phyloP scores from a whole-genome alignment of 1,140 invertebrate species.

The Globodera rostochiensis region DNA sequence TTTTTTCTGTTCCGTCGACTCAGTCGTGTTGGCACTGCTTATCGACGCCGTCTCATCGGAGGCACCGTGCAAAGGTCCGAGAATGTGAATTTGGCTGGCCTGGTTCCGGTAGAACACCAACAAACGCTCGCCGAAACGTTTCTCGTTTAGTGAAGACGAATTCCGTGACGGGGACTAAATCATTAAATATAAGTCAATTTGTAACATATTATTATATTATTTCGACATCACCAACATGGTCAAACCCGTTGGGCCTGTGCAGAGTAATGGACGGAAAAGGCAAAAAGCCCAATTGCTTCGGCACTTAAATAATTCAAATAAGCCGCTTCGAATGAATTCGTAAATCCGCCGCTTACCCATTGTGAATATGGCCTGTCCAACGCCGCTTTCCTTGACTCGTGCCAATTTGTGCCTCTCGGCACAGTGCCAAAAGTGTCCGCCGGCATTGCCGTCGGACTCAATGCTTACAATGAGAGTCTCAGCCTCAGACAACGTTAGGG shows the following conservation, averaged over 20 bases:
- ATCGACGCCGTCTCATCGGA: slow-evolving; percentile 36
- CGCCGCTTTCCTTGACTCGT: slow-evolving; percentile 57
- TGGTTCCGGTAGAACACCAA: slow-evolving; percentile 52
- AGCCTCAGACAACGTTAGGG: slow-evolving; percentile 32
- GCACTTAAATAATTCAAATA: slow-evolving; percentile 35
- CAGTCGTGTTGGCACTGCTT: slow-evolving; percentile 32
- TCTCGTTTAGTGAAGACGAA: slow-evolving; percentile 30
- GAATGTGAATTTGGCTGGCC: slow-evolving; percentile 60
- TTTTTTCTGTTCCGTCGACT: slow-evolving; percentile 36
- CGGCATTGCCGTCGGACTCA: slow-evolving; percentile 43
- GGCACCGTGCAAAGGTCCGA: slow-evolving; percentile 35
- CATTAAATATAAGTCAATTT: neutral
- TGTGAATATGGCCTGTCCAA: slow-evolving; percentile 56
- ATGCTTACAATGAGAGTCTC: slow-evolving; percentile 53
- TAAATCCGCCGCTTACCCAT: slow-evolving; percentile 30
- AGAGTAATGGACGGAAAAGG: slow-evolving; percentile 57
- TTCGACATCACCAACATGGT: slow-evolving; percentile 35
- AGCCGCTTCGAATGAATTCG: neutral
- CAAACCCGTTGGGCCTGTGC: slow-evolving; percentile 42
- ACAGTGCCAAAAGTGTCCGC: slow-evolving; percentile 3
- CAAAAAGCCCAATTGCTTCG: slow-evolving; percentile 57
- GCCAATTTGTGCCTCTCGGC: slow-evolving; percentile 38
- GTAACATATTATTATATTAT: slow-evolving; percentile 15
- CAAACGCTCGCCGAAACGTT: slow-evolving; percentile 50
- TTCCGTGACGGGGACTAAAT: slow-evolving; percentile 13